These are phyloP conservation scores for Apis laboriosa DNA, from an alignment of 1,140 invertebrate genomes.

Conservation along the genomic window DNA sequence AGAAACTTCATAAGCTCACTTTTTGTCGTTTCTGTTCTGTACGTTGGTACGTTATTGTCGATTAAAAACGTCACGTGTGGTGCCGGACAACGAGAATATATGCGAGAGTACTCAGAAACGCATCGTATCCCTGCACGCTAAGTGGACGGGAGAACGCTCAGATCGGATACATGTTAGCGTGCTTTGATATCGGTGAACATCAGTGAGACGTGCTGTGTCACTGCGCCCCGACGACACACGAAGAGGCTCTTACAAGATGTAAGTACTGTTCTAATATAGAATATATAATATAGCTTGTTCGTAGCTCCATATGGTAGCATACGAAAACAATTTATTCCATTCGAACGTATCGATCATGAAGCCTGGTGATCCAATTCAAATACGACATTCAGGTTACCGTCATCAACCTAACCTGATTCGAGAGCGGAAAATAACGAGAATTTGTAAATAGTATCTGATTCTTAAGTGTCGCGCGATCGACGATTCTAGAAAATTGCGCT, in stretches of 20 bases:
- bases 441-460: too few relatives aligned
- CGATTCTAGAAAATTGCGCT: constrained; percentile 34
- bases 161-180: constrained; percentile 45
- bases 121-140: background rate
- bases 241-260: constrained; percentile 52
- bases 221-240: constrained; percentile 53
- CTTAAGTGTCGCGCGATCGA: background rate
- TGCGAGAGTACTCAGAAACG: constrained; percentile 7
- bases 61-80: constrained; percentile 39
- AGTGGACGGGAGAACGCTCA: constrained; percentile 18
- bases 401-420: background rate
- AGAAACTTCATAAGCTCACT: background rate
- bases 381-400: background rate
- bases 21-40: background rate
- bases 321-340: background rate
- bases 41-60: constrained; percentile 1
- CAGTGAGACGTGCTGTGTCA: constrained; percentile 54
- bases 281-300: background rate
- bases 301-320: constrained; percentile 53
- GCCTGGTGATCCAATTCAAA: background rate
- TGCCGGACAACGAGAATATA: constrained; percentile 17
- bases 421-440: background rate
- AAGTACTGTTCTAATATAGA: constrained; percentile 30
- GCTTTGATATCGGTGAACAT: constrained; percentile 28
- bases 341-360: background rate